Conservation (phyloP, 2,888 invertebrate genomes). For the Cryptus viduatorius region DNA sequence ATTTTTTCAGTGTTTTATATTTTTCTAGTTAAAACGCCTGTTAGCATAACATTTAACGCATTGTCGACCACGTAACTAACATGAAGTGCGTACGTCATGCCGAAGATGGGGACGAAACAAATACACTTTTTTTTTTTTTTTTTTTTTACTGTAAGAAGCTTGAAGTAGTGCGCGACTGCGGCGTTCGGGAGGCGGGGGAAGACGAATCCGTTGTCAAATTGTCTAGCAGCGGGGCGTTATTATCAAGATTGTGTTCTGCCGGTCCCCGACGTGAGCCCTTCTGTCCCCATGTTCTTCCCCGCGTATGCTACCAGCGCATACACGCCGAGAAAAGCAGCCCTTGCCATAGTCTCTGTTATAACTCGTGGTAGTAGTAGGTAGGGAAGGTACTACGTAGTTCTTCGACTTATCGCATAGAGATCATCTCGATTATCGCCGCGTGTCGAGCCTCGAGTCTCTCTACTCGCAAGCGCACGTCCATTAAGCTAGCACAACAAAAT, state of each 20-base stretch:
- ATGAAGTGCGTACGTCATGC: slow-evolving; percentile 36
- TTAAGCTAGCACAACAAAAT: too few relatives aligned
- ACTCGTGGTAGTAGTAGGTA: slow-evolving; percentile 36
- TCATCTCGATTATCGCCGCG: slow-evolving; percentile 68
- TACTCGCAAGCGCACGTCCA: slow-evolving; percentile 59
- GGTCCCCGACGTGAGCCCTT: slow-evolving; percentile 56
- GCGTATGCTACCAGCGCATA: neutral
- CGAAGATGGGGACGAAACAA: neutral
- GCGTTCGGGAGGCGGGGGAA: slow-evolving; percentile 63
- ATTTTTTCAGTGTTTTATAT: neutral
- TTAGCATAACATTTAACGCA: slow-evolving; percentile 27
- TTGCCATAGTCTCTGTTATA: slow-evolving; percentile 15
- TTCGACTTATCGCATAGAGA: slow-evolving; percentile 67
- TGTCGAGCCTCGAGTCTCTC: slow-evolving; percentile 51
- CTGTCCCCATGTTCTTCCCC: slow-evolving; percentile 28
- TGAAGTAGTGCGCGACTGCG: neutral
- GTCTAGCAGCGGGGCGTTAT: slow-evolving; percentile 80
- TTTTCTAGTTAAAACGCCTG: slow-evolving; percentile 1
- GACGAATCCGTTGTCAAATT: slow-evolving; percentile 82
- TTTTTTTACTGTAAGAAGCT: neutral
- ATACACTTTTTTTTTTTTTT: slow-evolving; percentile 22
- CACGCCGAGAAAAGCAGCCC: slow-evolving; percentile 14
- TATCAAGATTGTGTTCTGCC: slow-evolving; percentile 78
- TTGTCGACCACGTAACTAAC: slow-evolving; percentile 49
- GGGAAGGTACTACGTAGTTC: slow-evolving; percentile 42